These are phyloP conservation scores for Podarcis cretensis DNA, from an alignment of 2,113 vertebrate species.

Conservation along the genomic window DNA sequence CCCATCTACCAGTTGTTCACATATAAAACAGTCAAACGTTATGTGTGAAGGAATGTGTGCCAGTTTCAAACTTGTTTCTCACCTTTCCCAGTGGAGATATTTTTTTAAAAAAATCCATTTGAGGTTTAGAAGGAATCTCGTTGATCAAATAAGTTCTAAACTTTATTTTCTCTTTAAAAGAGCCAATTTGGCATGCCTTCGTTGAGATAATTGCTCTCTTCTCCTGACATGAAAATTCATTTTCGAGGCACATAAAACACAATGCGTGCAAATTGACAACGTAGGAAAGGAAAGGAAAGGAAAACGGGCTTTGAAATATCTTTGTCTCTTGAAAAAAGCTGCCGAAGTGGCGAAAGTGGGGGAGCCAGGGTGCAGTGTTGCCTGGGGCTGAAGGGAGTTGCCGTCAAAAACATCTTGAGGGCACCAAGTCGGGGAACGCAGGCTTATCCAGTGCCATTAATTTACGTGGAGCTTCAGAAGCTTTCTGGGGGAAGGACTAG, in stretches of 20 bases:
- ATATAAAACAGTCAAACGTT: background rate
- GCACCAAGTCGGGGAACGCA: no score
- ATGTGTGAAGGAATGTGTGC: background rate
- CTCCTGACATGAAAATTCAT: conserved; percentile 73
- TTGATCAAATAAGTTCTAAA: conserved; percentile 73
- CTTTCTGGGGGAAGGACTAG: background rate
- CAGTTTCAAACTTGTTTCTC: conserved; percentile 48
- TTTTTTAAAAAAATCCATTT: conserved; percentile 59
- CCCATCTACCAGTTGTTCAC: no score
- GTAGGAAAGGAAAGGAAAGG: conserved; percentile 1
- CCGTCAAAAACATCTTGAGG: background rate
- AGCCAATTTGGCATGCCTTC: conserved; percentile 71
- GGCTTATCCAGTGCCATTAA: no score
- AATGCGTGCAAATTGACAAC: conserved; percentile 69
- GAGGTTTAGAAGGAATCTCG: conserved; percentile 68
- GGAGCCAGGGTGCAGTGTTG: background rate
- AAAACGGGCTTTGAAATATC: conserved; percentile 57
- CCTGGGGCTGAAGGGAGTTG: background rate
- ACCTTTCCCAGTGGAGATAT: conserved; percentile 67
- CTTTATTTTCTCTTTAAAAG: conserved; percentile 72
- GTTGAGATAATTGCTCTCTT: conserved; percentile 70
- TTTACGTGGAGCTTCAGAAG: background rate
- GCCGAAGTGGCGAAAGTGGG: background rate
- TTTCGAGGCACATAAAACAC: conserved; percentile 71
- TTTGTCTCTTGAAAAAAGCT: conserved; percentile 18